Conservation (phyloP, 37 sponge, comb jelly and placozoan species). For the Aplysina aerophoba region DNA sequence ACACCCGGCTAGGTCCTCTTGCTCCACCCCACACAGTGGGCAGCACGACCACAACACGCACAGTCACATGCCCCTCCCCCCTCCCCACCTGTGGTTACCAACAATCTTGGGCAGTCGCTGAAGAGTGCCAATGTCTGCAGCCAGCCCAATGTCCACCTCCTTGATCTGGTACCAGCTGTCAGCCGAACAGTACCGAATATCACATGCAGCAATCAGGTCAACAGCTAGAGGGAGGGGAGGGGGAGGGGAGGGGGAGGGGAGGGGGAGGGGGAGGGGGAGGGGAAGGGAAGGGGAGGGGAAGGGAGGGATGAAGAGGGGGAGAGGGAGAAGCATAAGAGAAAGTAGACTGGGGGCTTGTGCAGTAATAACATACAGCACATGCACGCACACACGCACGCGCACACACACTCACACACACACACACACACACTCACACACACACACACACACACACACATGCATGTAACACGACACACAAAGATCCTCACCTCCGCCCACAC, state of each 20-base stretch:
- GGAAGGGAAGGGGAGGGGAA: no score
- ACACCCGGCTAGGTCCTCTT: not conserved
- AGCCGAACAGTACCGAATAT: slow-evolving; percentile 71
- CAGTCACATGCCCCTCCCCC: not conserved
- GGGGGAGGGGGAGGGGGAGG: no score
- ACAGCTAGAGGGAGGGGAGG: slow-evolving; percentile 48
- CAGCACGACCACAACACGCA: not conserved
- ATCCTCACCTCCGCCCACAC: slow-evolving; percentile 88
- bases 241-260: no score
- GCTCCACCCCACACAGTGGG: not conserved
- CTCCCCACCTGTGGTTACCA: slow-evolving; percentile 75
- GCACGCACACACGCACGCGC: not conserved
- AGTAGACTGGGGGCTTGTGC: no score
- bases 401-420: not conserved
- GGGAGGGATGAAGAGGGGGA: no score
- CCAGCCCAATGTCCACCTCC: slow-evolving; percentile 94
- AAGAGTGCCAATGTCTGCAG: slow-evolving; percentile 95
- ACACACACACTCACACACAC: not conserved
- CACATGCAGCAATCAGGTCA: slow-evolving; percentile 87
- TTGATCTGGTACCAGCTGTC: slow-evolving; percentile 93
- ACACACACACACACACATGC: not conserved
- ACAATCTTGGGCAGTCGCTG: slow-evolving; percentile 93
- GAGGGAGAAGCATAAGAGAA: no score
- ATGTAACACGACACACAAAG: no score
- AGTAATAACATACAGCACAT: no score